Evolutionary conservation across 2,113 vertebrate species (phyloP), one percentile per base, ranked within the genome.

Genomic region (Chamaetylas fuelleborni): DNA sequence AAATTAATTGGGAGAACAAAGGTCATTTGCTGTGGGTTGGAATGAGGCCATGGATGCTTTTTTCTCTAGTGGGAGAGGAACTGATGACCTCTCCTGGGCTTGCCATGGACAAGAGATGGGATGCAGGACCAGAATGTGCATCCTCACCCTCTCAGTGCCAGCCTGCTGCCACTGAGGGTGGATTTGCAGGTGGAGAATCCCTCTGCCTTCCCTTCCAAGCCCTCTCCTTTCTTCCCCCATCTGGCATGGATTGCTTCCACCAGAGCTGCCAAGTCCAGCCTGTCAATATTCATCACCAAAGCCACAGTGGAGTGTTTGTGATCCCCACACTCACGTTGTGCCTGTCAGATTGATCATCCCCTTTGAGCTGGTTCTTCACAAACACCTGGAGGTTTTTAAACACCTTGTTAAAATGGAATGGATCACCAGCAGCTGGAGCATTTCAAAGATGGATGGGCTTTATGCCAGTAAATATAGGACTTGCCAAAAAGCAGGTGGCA

Each of bases 361-460:
- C 98, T 62, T 90, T 86, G 65, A 95, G 17, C 94, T 98, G 98
- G 48, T 97, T 97, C 80, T 98, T 94, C 97, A 98, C 13, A 88
- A 99, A 98, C 91, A 98, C 94, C 85, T 98, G 97, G 77, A 98
- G 96, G 96, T 95, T 98, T 97, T 98, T 98, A 97, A 98, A 98
- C 92, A 98, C 98, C 98, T 99, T 96, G 92, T 97, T 82, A 79
- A 81, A 96, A 83, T 11, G 84, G 87, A 94, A 81, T 45, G 88
- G 90, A 94, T 86, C 92, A 85, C 0, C 88, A 91, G 85, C 96
- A 96, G 94, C 95, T 94, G 95, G 88, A 90, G 88, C 36, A 16
- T 86, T 83, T 90, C 72, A 42, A 18, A 94, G 80, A 92, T 38
- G 64, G 64, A 48, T 19, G 40, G 94, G 94, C 76, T 88, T 64